Conservation (phyloP, 2,888 invertebrate species). For the Sipunculus nudus region DNA sequence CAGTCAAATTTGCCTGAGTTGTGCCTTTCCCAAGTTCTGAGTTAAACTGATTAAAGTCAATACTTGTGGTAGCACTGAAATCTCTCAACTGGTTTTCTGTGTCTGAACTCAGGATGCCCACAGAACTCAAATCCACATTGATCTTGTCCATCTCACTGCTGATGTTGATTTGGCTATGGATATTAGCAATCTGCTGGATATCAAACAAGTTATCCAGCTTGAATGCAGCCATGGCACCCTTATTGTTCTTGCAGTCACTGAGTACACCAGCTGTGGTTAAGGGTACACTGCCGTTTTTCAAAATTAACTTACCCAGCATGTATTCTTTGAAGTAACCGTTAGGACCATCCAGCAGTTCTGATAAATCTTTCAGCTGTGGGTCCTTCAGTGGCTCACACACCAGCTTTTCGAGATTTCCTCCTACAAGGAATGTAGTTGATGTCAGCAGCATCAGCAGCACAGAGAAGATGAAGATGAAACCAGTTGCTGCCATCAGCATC, state of each 20-base stretch:
- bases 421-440: slow-evolving; percentile 45
- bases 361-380: too few species aligned
- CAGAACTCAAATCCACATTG: slow-evolving; percentile 30
- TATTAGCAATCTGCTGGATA: slow-evolving; percentile 37
- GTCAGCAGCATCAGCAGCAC: slow-evolving; percentile 52
- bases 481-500: slow-evolving; percentile 50
- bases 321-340: slow-evolving; percentile 13
- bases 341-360: slow-evolving; percentile 15
- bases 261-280: slow-evolving; percentile 25
- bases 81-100: slow-evolving; percentile 17
- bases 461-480: slow-evolving; percentile 50
- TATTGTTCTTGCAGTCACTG: slow-evolving; percentile 48
- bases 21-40: too few species aligned
- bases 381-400: slow-evolving; percentile 49
- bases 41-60: slow-evolving; percentile 15
- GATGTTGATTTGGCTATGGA: slow-evolving; percentile 38
- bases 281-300: slow-evolving; percentile 20
- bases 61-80: slow-evolving; percentile 3
- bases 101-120: slow-evolving; percentile 21
- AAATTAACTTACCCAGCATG: slow-evolving; percentile 24
- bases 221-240: slow-evolving; percentile 31
- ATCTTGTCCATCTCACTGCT: slow-evolving; percentile 26
- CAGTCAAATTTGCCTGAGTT: too few species aligned
- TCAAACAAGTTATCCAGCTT: slow-evolving; percentile 33
- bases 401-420: slow-evolving; percentile 45